These are phyloP conservation scores for Cygnus olor DNA, from an alignment of 2,797 vertebrate species.

Conservation along the genomic window DNA sequence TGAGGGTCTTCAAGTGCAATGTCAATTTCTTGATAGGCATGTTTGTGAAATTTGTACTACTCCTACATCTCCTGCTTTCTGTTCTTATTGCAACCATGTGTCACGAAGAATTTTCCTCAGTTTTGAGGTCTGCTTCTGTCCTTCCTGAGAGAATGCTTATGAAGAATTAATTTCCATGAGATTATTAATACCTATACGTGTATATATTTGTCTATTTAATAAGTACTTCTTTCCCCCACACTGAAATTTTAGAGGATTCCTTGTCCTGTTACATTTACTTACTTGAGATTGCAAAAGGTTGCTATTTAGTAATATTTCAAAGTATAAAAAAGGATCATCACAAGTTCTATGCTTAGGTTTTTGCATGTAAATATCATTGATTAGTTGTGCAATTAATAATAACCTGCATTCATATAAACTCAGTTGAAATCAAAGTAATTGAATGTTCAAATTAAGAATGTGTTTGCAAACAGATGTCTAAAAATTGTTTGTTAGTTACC, in stretches of 20 bases:
- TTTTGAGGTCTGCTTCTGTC: conserved; percentile 3
- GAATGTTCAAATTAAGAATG: conserved; percentile 16
- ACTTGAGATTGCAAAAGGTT: background rate
- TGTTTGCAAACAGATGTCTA: conserved; percentile 17
- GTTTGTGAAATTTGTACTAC: background rate
- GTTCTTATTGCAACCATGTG: background rate
- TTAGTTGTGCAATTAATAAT: conserved; percentile 13
- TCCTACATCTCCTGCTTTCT: background rate
- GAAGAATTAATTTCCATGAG: background rate
- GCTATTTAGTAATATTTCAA: background rate
- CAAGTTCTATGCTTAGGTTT: background rate
- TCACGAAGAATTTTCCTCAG: background rate
- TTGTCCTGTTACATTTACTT: background rate
- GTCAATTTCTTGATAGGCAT: background rate
- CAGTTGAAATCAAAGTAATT: conserved; percentile 15
- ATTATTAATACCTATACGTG: background rate
- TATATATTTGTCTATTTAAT: background rate
- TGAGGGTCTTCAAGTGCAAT: background rate
- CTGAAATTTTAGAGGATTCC: background rate
- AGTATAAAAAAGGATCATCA: background rate
- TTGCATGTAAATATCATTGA: background rate
- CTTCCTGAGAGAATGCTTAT: background rate
- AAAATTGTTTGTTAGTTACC: background rate
- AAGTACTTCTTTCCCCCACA: background rate
- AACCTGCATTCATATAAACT: background rate